Base-by-base conservation (phyloP, 2,888 invertebrate species). In the Drosophila parthenogenetica region DNA sequence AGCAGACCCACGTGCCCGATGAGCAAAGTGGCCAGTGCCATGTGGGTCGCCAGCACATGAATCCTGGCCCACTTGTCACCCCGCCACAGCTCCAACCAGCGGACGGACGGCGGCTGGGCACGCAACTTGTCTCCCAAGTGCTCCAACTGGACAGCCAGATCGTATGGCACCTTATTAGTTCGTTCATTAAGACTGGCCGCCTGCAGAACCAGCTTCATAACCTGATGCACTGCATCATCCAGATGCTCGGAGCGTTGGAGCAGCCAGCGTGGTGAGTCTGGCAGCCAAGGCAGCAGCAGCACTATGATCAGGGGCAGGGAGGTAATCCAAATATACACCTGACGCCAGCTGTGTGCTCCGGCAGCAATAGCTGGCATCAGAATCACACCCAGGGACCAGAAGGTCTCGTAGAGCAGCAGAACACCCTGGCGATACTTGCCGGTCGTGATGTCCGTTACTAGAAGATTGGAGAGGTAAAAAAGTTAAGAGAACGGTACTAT, bases 191-290 rank as follows among this genome's bases (percentile, higher is more conserved):
- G 87, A 46, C 73, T 58, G 2, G 91, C 91, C 0, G 91, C 91
- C 25, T 90, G 51, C 7, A 91, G 74, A 4, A 93, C 45, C 2
- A 92, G 89, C 11, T 76, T 48, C 70, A 91, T 89, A 0, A 91
- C 92, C 13, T 86, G 85, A 7, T 87, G 74, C 0, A 91, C 65
- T 14, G 89, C 81, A 13, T 42, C 14, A 10, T 51, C 22, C 5
- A 84, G 53, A 0, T 51, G 89, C 17, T 87, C 75, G 3, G 87
- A 88, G 58, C 89, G 89, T 49, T 89, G 87, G 22, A 93, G 78
- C 25, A 91, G 75, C 93, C 93, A 93, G 25, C 92, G 89, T 0
- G 93, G 93, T 14, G 93, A 91, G 35, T 93, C 93, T 0, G 93
- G 93, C 16, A 93, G 91, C 92, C 92, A 93, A 69, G 84, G 89